Conservation (phyloP, 37 sponge, comb jelly and placozoan genomes). For the Tethya wilhelma region DNA sequence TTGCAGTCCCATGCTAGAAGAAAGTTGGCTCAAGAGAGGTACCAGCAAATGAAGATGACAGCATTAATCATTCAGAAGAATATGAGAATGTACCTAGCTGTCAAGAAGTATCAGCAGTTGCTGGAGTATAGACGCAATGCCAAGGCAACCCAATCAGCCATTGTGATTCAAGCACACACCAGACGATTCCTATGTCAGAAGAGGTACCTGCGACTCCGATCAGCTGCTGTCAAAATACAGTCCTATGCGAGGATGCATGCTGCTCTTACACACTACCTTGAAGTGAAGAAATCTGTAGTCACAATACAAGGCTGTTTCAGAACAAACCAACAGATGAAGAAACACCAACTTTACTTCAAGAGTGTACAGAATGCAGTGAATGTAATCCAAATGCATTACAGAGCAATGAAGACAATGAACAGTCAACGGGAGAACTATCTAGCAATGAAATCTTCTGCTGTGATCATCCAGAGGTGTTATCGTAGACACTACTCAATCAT, state of each 20-base stretch:
- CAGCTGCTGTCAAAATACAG: conserved; percentile 34
- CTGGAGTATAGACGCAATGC: conserved; percentile 8
- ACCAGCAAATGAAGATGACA: not conserved
- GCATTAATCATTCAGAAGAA: not conserved
- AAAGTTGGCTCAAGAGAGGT: not conserved
- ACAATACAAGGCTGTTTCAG: conserved; percentile 6
- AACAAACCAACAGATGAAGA: not conserved
- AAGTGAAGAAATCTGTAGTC: not conserved
- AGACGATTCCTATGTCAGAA: too few relatives aligned
- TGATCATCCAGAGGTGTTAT: conserved; percentile 25
- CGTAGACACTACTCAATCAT: not conserved
- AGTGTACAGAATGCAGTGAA: conserved; percentile 4
- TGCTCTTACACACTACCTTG: not conserved
- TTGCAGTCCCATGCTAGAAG: conserved; percentile 45
- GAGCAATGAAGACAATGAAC: not conserved
- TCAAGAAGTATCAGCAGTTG: not conserved
- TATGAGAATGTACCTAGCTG: not conserved
- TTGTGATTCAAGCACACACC: conserved; percentile 4
- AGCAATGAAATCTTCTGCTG: not conserved
- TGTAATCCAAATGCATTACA: conserved; percentile 17
- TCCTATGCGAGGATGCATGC: conserved; percentile 22
- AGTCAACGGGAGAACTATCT: not conserved
- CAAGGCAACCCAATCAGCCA: not conserved
- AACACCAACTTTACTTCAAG: not conserved
- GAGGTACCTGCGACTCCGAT: not conserved